Evolutionary conservation across 2,113 vertebrate genomes (phyloP), one percentile per base, ranked within the genome.

Genomic region (Salvelinus alpinus): DNA sequence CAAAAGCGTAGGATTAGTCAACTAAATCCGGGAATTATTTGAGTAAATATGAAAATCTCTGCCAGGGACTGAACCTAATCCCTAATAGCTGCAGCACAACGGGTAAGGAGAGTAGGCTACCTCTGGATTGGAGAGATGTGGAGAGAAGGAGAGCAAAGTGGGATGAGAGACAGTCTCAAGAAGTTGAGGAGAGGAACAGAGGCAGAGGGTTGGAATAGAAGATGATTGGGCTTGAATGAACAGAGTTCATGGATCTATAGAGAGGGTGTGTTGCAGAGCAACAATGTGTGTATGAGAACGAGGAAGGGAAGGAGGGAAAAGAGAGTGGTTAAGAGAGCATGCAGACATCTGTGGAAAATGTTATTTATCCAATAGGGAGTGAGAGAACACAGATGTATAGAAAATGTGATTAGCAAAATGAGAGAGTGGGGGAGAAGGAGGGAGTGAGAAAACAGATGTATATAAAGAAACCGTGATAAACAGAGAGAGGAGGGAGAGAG

Each of bases 11-110:
- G 83, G 88, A 91, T 92, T 81, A 88, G 68, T 79, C 77, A 81
- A 75, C 80, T 89, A 89, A 91, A 91, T 90, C 84, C 86, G 77
- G 85, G 88, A 88, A 89, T 92, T 90, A 90, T 90, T 85, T 87
- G 88, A 88, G 82, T 84, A 88, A 91, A 90, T 88, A 86, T 86
- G 86, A 89, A 91, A 93, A 91, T 90, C 88, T 84, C 76, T 65
- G 74, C 72, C 79, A 80, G 71, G 80, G 82, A 76, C 77, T 48
- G 27, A 70, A 78, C 27, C 51, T 85, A 91, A 90, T 88, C 88
- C 90, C 80, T 74, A 44, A 48, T 74, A 74, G 83, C 82, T 86
- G 79, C 79, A 80, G 82, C 85, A 88, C 82, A 88, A 84, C 76
- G 47, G 82, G 62, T 75, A 74, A 78, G 66, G 48, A 20, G 75